A percentile compares a stretch with the other conserved stretches of the same genome.
Conservation (phyloP, 2,888 invertebrate species). For the Heliconius hortense region DNA sequence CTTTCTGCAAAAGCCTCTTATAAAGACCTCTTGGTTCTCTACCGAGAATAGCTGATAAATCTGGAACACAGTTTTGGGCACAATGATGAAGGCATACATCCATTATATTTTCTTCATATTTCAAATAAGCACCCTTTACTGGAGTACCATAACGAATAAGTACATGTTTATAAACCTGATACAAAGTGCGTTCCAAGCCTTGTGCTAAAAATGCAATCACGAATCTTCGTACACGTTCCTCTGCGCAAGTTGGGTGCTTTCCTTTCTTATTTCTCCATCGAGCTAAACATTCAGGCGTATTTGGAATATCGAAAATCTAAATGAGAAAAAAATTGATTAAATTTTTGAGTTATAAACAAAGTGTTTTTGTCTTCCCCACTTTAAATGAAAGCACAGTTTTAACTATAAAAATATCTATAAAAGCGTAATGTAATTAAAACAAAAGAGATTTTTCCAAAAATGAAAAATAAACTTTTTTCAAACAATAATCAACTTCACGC, state of each 20-base stretch:
- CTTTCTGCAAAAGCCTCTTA: constrained; percentile 51
- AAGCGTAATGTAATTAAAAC: too few species aligned
- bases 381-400: too few species aligned
- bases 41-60: constrained; percentile 55
- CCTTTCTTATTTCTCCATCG: constrained; percentile 62
- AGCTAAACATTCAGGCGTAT: constrained; percentile 60
- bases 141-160: constrained; percentile 51
- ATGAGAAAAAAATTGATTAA: constrained; percentile 27
- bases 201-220: constrained; percentile 62
- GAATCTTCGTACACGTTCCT: constrained; percentile 59
- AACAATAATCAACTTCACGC: too few species aligned
- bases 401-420: too few species aligned
- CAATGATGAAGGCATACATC: constrained; percentile 59
- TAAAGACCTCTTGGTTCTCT: constrained; percentile 64
- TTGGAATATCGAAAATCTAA: constrained; percentile 62
- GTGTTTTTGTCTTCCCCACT: too few species aligned
- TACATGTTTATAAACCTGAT: constrained; percentile 63
- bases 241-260: constrained; percentile 49
- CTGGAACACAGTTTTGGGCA: constrained; percentile 52
- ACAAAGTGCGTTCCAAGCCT: constrained; percentile 61
- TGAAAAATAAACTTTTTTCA: too few species aligned
- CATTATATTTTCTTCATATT: constrained; percentile 64
- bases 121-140: constrained; percentile 54
- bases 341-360: neutral
- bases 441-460: too few species aligned